These are phyloP conservation scores for Prochilodus magdalenae DNA, from an alignment of 2,113 vertebrate genomes.

Conservation along the genomic window DNA sequence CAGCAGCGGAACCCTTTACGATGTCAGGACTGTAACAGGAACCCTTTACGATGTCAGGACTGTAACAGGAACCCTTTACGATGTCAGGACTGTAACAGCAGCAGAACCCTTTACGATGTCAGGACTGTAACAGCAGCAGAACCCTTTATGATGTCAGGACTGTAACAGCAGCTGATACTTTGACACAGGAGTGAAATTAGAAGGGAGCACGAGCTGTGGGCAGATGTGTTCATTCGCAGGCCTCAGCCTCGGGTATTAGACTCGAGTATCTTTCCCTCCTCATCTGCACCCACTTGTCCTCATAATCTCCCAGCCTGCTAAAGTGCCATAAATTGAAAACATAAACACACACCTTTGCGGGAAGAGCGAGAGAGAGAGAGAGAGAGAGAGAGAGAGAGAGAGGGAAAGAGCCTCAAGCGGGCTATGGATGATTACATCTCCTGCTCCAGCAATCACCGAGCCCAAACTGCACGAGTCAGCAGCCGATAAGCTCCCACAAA, in stretches of 20 bases:
- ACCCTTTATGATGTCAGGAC: too few species aligned
- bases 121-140: too few species aligned
- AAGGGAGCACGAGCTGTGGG: background rate
- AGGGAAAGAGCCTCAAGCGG: slow-evolving; percentile 13
- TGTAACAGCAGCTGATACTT: too few species aligned
- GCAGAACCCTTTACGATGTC: too few species aligned
- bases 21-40: too few species aligned
- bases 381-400: too few species aligned
- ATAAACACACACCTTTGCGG: slow-evolving; percentile 19
- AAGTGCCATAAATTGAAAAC: slow-evolving; percentile 34
- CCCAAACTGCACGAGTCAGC: slow-evolving; percentile 9
- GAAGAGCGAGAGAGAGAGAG: background rate
- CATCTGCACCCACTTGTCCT: slow-evolving; percentile 21
- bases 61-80: too few species aligned
- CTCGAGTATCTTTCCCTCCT: background rate
- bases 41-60: too few species aligned
- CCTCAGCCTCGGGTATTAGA: background rate
- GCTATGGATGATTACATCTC: slow-evolving; percentile 43
- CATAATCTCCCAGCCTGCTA: slow-evolving; percentile 4
- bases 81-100: too few species aligned
- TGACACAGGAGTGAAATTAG: background rate
- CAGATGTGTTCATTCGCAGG: background rate
- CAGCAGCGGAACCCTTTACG: too few species aligned
- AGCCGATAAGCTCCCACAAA: slow-evolving; percentile 34
- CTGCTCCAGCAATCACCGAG: slow-evolving; percentile 40